Base-by-base conservation (phyloP, 1,140 invertebrate genomes). In the Thalassaphorura encarpata region DNA sequence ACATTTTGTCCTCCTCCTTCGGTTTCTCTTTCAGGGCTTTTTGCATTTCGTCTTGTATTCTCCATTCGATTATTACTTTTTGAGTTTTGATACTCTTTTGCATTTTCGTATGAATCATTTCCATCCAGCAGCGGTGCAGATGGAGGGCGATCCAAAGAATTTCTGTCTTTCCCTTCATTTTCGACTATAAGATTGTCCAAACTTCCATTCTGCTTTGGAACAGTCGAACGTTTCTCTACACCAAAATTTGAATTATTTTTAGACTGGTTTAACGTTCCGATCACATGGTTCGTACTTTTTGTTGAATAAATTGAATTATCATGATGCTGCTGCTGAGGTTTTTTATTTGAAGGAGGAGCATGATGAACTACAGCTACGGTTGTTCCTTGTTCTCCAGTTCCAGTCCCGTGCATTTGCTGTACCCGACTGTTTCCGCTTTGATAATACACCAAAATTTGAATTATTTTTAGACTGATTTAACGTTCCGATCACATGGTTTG, bases 81-180 rank as follows among this genome's bases (percentile, higher is more conserved):
- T n/a, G n/a, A n/a, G n/a, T n/a, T n/a, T n/a, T 33, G 13, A 29
- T 58, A 51, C 13, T 51, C 57, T 15, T 15, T 48, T 28, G 19
- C 33, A 67, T 62, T 61, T 77, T 78, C 51, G 66, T 74, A 36
- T 75, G 71, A 62, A 70, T 74, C 45, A 81, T 80, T 16, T 78
- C 70, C 59, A 36, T 85, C 83, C 19, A 87, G 71, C 52, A 85
- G 73, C 1, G 85, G 84, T 3, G 84, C 84, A 1, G 85, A 87
- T 1, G 84, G 83, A 2, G 85, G 84, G 43, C 85, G 73, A 15
- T 75, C 75, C 8, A 52, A 65, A 40, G 53, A 46, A 43, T 56
- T 53, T 43, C 40, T 53, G 66, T 24, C 68, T 58, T 19, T 43
- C 57, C 61, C 68, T 47, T 55, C 56, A 41, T 31, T 47, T 2